phyloP scores from a whole-genome alignment of 2,113 vertebrate species.

The Sinocyclocheilus anophthalmus region DNA sequence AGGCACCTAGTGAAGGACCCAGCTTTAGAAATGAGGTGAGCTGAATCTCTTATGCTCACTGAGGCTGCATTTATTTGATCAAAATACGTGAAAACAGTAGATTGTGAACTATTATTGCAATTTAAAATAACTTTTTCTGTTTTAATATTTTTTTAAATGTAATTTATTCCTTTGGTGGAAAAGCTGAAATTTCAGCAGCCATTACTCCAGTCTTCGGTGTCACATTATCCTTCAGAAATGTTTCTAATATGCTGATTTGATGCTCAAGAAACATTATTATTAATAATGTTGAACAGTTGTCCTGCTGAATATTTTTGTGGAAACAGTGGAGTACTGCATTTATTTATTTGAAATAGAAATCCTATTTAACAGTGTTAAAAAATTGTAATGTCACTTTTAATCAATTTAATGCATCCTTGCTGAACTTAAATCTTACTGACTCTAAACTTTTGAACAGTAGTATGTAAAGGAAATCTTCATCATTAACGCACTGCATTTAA shows the following conservation, averaged over 20 bases:
- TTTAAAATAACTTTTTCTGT: background rate
- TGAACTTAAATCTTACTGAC: no score
- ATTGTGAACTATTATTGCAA: background rate
- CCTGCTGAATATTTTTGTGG: no score
- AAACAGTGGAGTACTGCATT: no score
- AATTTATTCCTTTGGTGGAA: background rate
- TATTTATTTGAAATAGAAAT: no score
- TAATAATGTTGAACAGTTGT: background rate
- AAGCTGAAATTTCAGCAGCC: background rate
- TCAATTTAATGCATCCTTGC: no score
- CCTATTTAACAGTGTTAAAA: no score
- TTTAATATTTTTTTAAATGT: background rate
- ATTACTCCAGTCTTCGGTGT: background rate
- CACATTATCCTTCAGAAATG: background rate
- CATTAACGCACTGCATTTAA: background rate
- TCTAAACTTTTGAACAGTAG: background rate
- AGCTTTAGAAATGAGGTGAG: conserved; percentile 65
- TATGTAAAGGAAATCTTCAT: background rate
- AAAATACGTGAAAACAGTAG: background rate
- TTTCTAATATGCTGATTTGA: background rate
- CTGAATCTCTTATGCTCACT: background rate
- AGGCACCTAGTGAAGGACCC: conserved; percentile 65
- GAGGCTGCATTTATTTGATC: background rate
- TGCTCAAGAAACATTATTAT: background rate
- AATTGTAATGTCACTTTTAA: no score